Base-by-base conservation (phyloP, 2,888 invertebrate genomes). In the Polyommatus icarus region DNA sequence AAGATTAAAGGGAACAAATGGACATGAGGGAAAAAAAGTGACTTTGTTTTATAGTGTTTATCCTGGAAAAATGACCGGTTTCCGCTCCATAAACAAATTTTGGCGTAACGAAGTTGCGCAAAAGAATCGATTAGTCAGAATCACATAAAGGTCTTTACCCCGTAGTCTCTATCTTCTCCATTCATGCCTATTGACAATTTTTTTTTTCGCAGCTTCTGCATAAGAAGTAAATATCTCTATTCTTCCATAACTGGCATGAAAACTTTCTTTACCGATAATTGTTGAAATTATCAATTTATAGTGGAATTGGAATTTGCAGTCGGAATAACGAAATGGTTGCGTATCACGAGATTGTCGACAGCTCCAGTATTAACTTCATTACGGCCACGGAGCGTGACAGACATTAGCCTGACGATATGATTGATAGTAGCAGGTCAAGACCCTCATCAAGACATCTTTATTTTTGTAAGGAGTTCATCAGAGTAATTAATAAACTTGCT, bases 301-400 rank as follows among this genome's bases (percentile, higher is more conserved):
- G 61, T 24, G 61, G 61, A 61, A 32, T 29, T 29, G 67, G 15
- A 67, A 67, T 61, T 61, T 4, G 5, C 29, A 67, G 29, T 32
- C 67, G 67, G 67, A 67, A 32, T 67, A 67, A 67, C 67, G 32
- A 67, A 67, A 67, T 67, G 67, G 29, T 32, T 15, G 67, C 67
- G 67, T 18, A 18, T 32, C 67, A 67, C 67, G 67, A 67, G 29
- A 67, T 67, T 6, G 67, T 15, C 67, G 29, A 67, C 67, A 18
- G 67, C 67, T 10, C 24, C 12, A 10, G 29, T 67, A 32, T 67
- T 67, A 67, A 1, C 67, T 67, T 67, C 67, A 29, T 29, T 67
- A 29, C 20, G 29, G 29, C 20, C 29, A 29, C 29, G 29, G 3
- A 61, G 61, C 24, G 61, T 61, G 61, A 61, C 61, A 61, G 61